phyloP scores from a whole-genome alignment of 1,140 invertebrate species.

The Potamilus streckersoni region DNA sequence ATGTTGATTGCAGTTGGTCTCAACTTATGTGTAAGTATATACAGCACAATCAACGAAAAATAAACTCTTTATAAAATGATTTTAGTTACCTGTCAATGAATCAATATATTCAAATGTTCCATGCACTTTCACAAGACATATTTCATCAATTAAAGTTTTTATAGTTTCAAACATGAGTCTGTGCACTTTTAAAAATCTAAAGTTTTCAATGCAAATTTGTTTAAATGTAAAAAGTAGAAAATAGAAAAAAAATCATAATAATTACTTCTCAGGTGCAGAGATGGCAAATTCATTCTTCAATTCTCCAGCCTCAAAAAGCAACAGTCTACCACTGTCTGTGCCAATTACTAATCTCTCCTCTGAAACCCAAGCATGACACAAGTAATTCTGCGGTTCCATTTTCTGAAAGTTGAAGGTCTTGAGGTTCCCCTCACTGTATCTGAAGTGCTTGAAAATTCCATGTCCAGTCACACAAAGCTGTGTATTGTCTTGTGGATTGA shows the following conservation, averaged over 20 bases:
- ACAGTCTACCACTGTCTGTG: conserved; percentile 78
- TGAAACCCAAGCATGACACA: conserved; percentile 74
- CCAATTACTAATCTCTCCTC: conserved; percentile 82
- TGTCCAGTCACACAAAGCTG: conserved; percentile 81
- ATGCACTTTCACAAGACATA: too few species aligned
- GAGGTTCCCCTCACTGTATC: conserved; percentile 83
- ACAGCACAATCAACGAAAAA: too few species aligned
- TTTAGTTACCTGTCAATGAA: too few species aligned
- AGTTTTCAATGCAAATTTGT: not conserved
- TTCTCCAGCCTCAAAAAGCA: conserved; percentile 85
- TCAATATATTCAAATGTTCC: too few species aligned
- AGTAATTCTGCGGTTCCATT: conserved; percentile 80
- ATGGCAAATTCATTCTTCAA: conserved; percentile 71
- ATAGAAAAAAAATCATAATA: conserved; percentile 24
- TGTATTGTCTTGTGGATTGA: conserved; percentile 82
- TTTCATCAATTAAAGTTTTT: too few species aligned
- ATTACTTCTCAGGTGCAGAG: conserved; percentile 39
- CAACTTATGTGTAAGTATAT: too few species aligned
- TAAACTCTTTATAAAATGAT: too few species aligned
- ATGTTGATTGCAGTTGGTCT: too few species aligned
- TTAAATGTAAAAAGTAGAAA: not conserved
- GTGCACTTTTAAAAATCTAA: too few species aligned
- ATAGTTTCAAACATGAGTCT: too few species aligned
- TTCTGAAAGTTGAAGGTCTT: conserved; percentile 86
- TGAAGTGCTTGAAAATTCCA: conserved; percentile 81